Percentiles rank a stretch among this genome's conserved stretches.
phyloP scores from a whole-genome alignment of 2,797 vertebrate species.

The Anguilla megastoma region DNA sequence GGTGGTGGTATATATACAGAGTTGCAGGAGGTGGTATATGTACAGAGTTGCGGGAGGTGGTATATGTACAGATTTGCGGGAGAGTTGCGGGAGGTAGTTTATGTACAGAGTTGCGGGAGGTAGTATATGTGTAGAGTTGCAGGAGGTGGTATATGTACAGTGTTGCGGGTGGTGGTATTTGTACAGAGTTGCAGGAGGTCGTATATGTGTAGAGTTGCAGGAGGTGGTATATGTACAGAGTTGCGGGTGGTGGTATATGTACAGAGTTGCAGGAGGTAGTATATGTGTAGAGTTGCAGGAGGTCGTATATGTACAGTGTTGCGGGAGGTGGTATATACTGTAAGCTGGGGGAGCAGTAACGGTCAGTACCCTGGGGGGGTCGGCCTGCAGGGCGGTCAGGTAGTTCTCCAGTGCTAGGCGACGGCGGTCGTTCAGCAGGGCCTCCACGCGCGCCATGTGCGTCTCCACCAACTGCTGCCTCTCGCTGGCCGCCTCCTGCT shows the following conservation, averaged over 20 bases:
- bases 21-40: too few species aligned
- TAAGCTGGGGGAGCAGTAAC: neutral
- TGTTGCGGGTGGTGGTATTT: too few species aligned
- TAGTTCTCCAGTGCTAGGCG: constrained; percentile 95
- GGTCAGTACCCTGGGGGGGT: constrained; percentile 80
- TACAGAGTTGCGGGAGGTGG: too few species aligned
- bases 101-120: too few species aligned
- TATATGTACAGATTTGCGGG: too few species aligned
- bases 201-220: too few species aligned
- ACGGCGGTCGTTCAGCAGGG: constrained; percentile 92
- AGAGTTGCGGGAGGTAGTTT: neutral
- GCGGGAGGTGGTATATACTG: neutral
- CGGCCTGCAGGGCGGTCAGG: constrained; percentile 89
- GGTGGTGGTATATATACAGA: too few species aligned
- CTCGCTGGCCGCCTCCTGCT: constrained; percentile 94
- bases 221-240: neutral
- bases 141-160: neutral
- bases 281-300: too few species aligned
- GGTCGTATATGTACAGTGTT: neutral
- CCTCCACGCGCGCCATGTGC: constrained; percentile 96
- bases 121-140: too few species aligned
- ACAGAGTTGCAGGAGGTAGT: too few species aligned
- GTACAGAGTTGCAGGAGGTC: too few species aligned
- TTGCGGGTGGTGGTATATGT: neutral
- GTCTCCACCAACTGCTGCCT: constrained; percentile 96